Conservation (phyloP, 2,113 vertebrate genomes). For the Sinosuthora webbiana region DNA sequence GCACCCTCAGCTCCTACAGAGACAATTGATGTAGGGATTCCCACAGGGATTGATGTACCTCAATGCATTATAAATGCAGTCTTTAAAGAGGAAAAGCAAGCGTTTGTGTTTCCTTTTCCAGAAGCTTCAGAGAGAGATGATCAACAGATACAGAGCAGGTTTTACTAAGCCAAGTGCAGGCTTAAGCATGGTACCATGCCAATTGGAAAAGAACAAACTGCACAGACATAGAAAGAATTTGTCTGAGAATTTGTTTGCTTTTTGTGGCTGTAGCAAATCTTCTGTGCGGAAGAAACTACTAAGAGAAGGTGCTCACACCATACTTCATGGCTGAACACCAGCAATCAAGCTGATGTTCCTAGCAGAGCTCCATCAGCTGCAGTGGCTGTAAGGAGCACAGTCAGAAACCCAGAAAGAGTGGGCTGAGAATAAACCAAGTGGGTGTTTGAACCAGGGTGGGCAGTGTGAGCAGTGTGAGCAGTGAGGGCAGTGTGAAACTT, state of each 20-base stretch:
- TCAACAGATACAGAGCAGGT: not conserved
- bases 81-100: not conserved
- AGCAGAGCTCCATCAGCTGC: not conserved
- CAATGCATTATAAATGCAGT: not conserved
- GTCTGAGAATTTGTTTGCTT: not conserved
- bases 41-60: not conserved
- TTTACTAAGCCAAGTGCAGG: not conserved
- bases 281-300: not conserved
- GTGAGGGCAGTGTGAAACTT: too few species aligned
- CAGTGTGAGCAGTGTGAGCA: not conserved
- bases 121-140: not conserved
- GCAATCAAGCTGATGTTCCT: not conserved
- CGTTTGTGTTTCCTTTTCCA: not conserved
- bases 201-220: not conserved
- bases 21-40: not conserved
- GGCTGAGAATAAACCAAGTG: not conserved
- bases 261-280: not conserved
- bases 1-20: not conserved
- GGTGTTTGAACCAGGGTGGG: accelerated
- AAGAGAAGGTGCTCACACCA: not conserved
- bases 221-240: not conserved
- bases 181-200: accelerated
- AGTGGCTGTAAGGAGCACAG: not conserved
- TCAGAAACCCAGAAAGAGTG: not conserved
- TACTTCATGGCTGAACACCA: not conserved